These are phyloP conservation scores for Probaryconus sp. DNA, from an alignment of 1,140 invertebrate genomes.

Conservation along the genomic window DNA sequence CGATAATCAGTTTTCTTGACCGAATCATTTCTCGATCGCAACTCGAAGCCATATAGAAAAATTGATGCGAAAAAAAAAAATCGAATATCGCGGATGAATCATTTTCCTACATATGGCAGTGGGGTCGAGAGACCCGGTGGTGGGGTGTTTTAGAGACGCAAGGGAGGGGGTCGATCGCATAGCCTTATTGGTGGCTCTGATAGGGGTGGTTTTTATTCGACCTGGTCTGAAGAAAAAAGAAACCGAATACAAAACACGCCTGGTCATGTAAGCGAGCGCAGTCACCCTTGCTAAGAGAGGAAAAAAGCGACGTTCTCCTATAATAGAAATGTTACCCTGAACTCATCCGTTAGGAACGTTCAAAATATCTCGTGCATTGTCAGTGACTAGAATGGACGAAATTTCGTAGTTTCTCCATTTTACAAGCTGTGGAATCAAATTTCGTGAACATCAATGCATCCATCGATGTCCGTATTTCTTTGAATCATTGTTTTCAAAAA, in stretches of 20 bases:
- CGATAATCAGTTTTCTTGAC: background rate
- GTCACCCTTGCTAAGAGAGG: slow-evolving; percentile 64
- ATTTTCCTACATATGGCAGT: slow-evolving; percentile 46
- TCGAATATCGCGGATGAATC: slow-evolving; percentile 45
- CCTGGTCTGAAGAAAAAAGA: slow-evolving; percentile 71
- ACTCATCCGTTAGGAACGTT: slow-evolving; percentile 69
- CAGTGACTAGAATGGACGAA: slow-evolving; percentile 67
- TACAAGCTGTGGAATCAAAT: slow-evolving; percentile 63
- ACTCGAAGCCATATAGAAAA: slow-evolving; percentile 32
- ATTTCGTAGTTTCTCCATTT: slow-evolving; percentile 71
- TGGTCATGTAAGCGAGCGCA: slow-evolving; percentile 60
- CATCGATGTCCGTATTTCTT: slow-evolving; percentile 27
- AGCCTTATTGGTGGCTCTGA: slow-evolving; percentile 71
- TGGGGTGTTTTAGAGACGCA: slow-evolving; percentile 42
- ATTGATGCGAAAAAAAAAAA: slow-evolving; percentile 53
- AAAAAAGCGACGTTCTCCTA: slow-evolving; percentile 67
- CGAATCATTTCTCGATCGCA: slow-evolving; percentile 29
- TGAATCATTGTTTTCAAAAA: slow-evolving; percentile 14
- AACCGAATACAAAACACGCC: slow-evolving; percentile 67
- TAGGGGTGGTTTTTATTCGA: slow-evolving; percentile 76
- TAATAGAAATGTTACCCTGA: slow-evolving; percentile 70
- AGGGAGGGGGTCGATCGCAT: slow-evolving; percentile 27
- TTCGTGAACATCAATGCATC: slow-evolving; percentile 50
- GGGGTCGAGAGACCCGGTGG: slow-evolving; percentile 27
- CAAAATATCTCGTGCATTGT: slow-evolving; percentile 70